Conservation (phyloP, 1,140 invertebrate genomes). For the Thaumetopoea pityocampa region DNA sequence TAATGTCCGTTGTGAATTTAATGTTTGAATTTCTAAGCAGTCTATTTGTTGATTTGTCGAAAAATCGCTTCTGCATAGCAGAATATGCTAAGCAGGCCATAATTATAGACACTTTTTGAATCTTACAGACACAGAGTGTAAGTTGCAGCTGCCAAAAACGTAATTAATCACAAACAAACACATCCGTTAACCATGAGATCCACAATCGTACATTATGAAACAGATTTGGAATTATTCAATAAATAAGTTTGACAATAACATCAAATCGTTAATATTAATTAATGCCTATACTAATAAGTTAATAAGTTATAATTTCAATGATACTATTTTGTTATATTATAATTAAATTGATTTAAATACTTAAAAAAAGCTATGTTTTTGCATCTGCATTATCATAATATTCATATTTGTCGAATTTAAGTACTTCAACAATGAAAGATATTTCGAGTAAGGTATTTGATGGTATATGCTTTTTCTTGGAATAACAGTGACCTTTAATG, state of each 20-base stretch:
- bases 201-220: background rate
- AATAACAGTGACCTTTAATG: slow-evolving; percentile 69
- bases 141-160: slow-evolving; percentile 21
- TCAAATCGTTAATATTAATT: slow-evolving; percentile 27
- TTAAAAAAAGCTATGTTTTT: slow-evolving; percentile 29
- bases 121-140: too few relatives aligned
- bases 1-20: too few relatives aligned
- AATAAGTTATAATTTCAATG: slow-evolving; percentile 41
- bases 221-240: background rate
- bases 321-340: too few relatives aligned
- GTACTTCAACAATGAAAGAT: slow-evolving; percentile 47
- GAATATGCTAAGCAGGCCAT: too few relatives aligned
- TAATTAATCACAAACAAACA: too few relatives aligned
- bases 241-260: slow-evolving; percentile 35
- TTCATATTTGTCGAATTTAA: slow-evolving; percentile 30
- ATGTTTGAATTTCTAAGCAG: too few relatives aligned
- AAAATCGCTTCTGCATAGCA: too few relatives aligned
- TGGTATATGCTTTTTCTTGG: slow-evolving; percentile 5
- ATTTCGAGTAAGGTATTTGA: slow-evolving; percentile 10
- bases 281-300: slow-evolving; percentile 36
- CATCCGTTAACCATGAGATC: background rate
- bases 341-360: slow-evolving; percentile 42
- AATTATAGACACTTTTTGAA: too few relatives aligned
- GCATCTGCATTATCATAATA: slow-evolving; percentile 16
- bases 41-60: too few relatives aligned